Conservation (phyloP, 2,888 invertebrate species). For the Trissolcus brochymenae region DNA sequence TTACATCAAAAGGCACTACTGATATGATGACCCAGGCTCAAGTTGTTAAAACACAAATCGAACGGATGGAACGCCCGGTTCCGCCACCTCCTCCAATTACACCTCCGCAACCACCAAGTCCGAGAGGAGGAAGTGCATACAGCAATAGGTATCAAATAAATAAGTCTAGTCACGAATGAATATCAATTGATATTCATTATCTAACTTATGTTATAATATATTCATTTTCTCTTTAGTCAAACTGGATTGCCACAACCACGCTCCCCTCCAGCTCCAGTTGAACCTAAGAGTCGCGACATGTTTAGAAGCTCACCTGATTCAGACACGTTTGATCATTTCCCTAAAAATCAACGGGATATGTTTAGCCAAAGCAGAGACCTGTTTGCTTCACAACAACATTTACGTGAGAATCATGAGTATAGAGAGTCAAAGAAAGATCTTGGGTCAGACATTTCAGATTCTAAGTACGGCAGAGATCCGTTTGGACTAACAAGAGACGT, state of each 20-base stretch:
- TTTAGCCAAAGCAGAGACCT: constrained; percentile 73
- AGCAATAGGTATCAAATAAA: constrained; percentile 72
- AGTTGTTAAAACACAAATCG: constrained; percentile 78
- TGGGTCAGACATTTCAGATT: constrained; percentile 71
- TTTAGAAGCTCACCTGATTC: constrained; percentile 73
- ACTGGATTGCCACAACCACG: constrained; percentile 79
- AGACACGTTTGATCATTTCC: constrained; percentile 71
- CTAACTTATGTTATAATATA: neutral
- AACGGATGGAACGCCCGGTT: constrained; percentile 79
- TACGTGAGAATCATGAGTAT: constrained; percentile 68
- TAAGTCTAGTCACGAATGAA: neutral
- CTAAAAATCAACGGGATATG: constrained; percentile 73
- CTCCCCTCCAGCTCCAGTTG: constrained; percentile 83
- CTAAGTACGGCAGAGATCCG: constrained; percentile 72
- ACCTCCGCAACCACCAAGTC: constrained; percentile 76
- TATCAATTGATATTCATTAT: constrained; percentile 6
- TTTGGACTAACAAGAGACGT: constrained; percentile 73
- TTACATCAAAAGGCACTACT: constrained; percentile 74
- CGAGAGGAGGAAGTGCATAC: constrained; percentile 76
- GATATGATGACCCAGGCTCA: constrained; percentile 76
- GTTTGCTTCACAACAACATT: constrained; percentile 71
- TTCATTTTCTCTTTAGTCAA: constrained; percentile 66
- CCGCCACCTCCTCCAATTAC: constrained; percentile 80
- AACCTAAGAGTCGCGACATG: constrained; percentile 77
- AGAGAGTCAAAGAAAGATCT: constrained; percentile 67